Conservation (phyloP, 1,140 invertebrate genomes). For the Aphelenchoides besseyi region DNA sequence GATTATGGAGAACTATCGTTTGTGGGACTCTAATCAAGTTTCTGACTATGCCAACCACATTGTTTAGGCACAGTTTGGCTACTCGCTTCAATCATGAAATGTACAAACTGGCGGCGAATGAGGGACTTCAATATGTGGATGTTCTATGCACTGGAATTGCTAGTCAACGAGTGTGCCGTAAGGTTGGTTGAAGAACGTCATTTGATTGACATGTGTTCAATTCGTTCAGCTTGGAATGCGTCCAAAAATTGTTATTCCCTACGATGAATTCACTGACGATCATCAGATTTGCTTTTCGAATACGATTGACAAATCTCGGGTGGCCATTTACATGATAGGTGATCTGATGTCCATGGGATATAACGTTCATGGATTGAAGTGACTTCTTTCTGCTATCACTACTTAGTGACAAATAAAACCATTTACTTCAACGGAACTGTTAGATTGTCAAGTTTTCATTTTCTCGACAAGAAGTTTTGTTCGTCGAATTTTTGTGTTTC, state of each 20-base stretch:
- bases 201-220: background rate
- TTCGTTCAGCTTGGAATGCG: background rate
- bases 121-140: background rate
- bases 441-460: background rate
- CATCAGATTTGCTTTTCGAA: background rate
- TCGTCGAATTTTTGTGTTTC: background rate
- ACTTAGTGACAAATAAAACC: too few relatives aligned
- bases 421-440: too few relatives aligned
- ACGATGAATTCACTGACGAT: background rate
- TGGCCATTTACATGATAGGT: background rate
- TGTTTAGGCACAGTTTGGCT: background rate
- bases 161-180: background rate
- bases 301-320: background rate
- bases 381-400: background rate
- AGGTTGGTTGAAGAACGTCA: background rate
- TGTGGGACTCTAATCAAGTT: background rate
- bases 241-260: background rate
- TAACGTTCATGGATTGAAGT: background rate
- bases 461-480: background rate
- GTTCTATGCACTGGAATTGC: background rate
- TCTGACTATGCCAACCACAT: too few relatives aligned
- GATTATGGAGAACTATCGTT: background rate
- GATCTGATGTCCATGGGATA: background rate
- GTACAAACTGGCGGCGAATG: background rate
- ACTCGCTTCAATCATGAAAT: slow-evolving; percentile 1